Percentiles rank a stretch among this genome's conserved stretches.
Evolutionary conservation across 2,888 invertebrate species (phyloP).

Genomic region (Ophion slaviceki): DNA sequence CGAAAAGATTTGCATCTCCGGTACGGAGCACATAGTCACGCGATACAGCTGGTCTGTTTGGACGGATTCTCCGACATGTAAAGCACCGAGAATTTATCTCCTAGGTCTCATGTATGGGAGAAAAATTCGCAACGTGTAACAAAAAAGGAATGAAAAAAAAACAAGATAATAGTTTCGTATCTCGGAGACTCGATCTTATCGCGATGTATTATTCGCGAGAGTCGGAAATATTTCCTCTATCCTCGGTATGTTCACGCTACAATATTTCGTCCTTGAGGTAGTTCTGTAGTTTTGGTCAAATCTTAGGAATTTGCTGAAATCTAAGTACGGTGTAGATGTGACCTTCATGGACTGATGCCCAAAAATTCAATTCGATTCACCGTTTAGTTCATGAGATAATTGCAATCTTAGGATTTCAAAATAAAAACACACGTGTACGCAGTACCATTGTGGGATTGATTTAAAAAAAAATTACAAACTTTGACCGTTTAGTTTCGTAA

Average conservation of each 20-base stretch:
- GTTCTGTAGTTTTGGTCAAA: too few species aligned
- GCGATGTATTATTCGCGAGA: constrained; percentile 33
- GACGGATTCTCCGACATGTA: background rate
- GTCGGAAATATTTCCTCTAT: background rate
- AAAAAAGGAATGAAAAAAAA: background rate
- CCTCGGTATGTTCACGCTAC: background rate
- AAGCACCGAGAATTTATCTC: constrained; percentile 17
- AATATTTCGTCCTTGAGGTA: background rate
- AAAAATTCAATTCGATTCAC: too few species aligned
- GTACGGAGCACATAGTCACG: background rate
- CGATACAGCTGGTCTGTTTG: background rate
- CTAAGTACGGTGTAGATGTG: too few species aligned
- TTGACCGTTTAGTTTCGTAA: too few species aligned
- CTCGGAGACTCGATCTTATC: constrained; percentile 37
- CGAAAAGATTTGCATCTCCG: constrained; percentile 8
- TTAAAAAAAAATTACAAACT: too few species aligned
- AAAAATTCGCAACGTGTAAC: constrained; percentile 6
- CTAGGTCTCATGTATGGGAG: background rate
- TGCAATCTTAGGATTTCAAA: too few species aligned
- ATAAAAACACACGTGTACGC: too few species aligned
- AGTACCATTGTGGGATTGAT: too few species aligned
- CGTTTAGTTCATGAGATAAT: too few species aligned
- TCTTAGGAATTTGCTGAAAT: too few species aligned
- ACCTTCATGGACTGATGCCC: too few species aligned
- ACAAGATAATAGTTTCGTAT: constrained; percentile 26